Evolutionary conservation across 2,888 invertebrate genomes (phyloP).

Genomic region (Neocrepidodera transversa): DNA sequence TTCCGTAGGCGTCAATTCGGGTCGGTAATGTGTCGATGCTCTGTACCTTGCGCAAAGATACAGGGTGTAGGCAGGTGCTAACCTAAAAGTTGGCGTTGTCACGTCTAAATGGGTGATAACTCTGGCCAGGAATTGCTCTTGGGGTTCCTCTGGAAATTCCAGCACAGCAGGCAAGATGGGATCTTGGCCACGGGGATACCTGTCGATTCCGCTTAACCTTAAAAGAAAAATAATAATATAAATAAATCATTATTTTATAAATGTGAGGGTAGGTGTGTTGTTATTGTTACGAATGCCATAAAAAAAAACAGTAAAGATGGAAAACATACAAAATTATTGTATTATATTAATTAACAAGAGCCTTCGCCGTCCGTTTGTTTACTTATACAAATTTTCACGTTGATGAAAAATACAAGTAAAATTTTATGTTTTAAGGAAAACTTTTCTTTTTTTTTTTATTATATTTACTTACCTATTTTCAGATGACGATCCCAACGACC

Average conservation of each 20-base stretch:
- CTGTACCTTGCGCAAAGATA: constrained; percentile 94
- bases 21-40: constrained; percentile 92
- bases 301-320: too few species aligned
- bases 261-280: too few species aligned
- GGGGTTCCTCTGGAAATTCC: constrained; percentile 94
- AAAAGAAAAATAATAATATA: constrained; percentile 2
- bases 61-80: constrained; percentile 96
- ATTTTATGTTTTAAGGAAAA: too few species aligned
- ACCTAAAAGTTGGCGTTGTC: constrained; percentile 88
- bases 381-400: too few species aligned
- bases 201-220: constrained; percentile 59
- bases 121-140: constrained; percentile 88
- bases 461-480: constrained; percentile 73
- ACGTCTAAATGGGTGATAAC: constrained; percentile 90
- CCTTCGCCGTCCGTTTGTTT: too few species aligned
- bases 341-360: too few species aligned
- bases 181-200: constrained; percentile 77
- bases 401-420: too few species aligned
- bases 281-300: background rate
- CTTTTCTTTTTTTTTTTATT: too few species aligned
- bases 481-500: constrained; percentile 73
- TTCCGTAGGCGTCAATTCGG: constrained; percentile 90
- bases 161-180: constrained; percentile 92
- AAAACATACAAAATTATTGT: too few species aligned
- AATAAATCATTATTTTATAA: too few species aligned